These are phyloP conservation scores for Arbacia lixula DNA, from an alignment of 53 echinoderm and acorn worm species.

Conservation along the genomic window DNA sequence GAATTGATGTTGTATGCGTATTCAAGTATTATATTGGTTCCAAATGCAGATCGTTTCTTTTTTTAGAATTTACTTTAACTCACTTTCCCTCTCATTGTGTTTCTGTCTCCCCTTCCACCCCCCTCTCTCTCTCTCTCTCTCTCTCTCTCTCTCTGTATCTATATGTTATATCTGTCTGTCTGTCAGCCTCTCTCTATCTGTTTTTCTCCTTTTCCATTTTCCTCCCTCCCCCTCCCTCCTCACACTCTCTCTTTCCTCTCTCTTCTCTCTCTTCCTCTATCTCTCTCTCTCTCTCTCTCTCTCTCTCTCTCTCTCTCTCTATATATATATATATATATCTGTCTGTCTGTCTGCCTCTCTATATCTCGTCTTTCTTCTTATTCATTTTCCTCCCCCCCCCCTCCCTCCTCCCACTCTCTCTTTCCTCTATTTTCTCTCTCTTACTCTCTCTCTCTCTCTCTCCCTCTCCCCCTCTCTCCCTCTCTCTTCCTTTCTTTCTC, in stretches of 20 bases:
- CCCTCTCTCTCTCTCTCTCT: constrained; percentile 21
- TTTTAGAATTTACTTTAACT: no score
- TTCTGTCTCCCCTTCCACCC: background rate
- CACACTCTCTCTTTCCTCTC: background rate
- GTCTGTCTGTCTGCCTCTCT: background rate
- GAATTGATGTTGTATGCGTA: no score
- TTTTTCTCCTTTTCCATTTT: background rate
- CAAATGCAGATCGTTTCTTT: background rate
- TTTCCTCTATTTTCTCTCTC: background rate
- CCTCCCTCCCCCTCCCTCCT: background rate
- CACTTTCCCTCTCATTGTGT: background rate
- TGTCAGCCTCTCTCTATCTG: background rate
- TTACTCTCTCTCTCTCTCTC: background rate
- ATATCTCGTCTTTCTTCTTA: background rate
- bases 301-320: background rate
- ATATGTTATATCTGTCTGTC: no score
- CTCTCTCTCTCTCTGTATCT: background rate
- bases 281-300: background rate
- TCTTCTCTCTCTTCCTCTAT: background rate
- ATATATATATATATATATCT: background rate
- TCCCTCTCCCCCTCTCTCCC: background rate
- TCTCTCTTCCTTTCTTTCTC: background rate
- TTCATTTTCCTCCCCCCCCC: background rate
- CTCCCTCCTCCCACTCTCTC: no score
- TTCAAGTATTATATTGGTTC: no score